Evolutionary conservation across 2,113 vertebrate species (phyloP), one percentile per base, ranked within the genome.

Genomic region (Brachyistius frenatus): DNA sequence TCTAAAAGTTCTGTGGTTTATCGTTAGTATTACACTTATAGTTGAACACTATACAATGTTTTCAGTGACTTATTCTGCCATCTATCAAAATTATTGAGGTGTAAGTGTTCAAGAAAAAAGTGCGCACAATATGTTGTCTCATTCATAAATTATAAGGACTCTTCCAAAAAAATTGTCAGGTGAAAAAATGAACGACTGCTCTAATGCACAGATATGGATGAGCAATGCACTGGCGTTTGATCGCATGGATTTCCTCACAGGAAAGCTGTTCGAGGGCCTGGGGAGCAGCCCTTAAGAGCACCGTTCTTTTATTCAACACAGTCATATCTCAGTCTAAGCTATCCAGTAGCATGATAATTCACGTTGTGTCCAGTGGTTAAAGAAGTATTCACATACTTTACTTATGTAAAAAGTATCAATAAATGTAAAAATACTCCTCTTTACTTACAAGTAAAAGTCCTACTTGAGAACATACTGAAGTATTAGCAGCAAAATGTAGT

Each of bases 241-340:
- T 70, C 37, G 15, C 62, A 35, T 52, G 36, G 52, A 11, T 61
- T 61, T 49, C 41, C 60, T 78, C 52, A 74, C 57, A 60, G 55
- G 46, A 49, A 76, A 46, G 44, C 33, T 70, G 35, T 61, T 69
- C 39, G 47, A 50, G 44, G 53, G 30, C 44, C 13, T 5, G 7
- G 3, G 11, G 15, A 36, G 30, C 31, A 4, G 39, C 50, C 16
- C 49, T 73, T 13, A 57, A 23, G 33, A 37, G 23, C 33, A 1
- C 32, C 36, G 32, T 56, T 52, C 65, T 74, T 57, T 66, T 56
- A 67, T 60, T 60, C 52, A 50, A 10, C 55, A 53, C 50, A 41
- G 33, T 54, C 67, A 49, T 76, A 15, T 13, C 13, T 55, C 35
- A 57, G 6, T 73, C 54, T 32, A 49, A 65, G 50, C 50, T 56